Percentiles rank a stretch among this genome's conserved stretches.
Evolutionary conservation across 1,140 invertebrate species (phyloP).

Genomic region (Drosophila truncata): DNA sequence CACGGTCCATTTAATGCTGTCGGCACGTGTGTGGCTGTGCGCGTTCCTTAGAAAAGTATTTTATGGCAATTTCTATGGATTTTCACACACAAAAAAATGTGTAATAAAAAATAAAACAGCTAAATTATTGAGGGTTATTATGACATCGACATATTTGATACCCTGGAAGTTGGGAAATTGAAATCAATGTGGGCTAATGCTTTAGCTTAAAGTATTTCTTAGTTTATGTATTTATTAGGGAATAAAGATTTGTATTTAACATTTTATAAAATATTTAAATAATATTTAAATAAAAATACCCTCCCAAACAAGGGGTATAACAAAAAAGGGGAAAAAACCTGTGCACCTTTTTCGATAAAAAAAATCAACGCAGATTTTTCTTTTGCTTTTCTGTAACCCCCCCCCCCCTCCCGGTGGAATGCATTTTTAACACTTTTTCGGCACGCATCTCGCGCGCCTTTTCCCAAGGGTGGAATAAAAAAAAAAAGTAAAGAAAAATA

Average conservation of each 20-base stretch:
- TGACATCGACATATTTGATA: background rate
- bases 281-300: background rate
- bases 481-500: background rate
- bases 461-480: slow-evolving; percentile 50
- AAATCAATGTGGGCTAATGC: background rate
- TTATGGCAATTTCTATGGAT: slow-evolving; percentile 25
- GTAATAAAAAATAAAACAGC: background rate
- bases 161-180: background rate
- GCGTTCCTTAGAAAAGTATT: slow-evolving; percentile 14
- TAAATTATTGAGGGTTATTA: background rate
- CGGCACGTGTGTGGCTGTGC: slow-evolving; percentile 27
- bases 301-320: background rate
- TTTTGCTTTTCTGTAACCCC: background rate
- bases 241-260: background rate
- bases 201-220: background rate
- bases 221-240: background rate
- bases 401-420: slow-evolving; percentile 4
- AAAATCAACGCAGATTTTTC: slow-evolving; percentile 47
- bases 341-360: background rate
- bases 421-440: slow-evolving; percentile 57
- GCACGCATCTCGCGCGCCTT: slow-evolving; percentile 35
- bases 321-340: slow-evolving; percentile 8
- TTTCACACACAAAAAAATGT: background rate
- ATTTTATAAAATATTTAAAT: no score
- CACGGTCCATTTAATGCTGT: slow-evolving; percentile 24